These are phyloP conservation scores for Serinus canaria DNA, from an alignment of 2,113 vertebrate genomes.

Conservation along the genomic window DNA sequence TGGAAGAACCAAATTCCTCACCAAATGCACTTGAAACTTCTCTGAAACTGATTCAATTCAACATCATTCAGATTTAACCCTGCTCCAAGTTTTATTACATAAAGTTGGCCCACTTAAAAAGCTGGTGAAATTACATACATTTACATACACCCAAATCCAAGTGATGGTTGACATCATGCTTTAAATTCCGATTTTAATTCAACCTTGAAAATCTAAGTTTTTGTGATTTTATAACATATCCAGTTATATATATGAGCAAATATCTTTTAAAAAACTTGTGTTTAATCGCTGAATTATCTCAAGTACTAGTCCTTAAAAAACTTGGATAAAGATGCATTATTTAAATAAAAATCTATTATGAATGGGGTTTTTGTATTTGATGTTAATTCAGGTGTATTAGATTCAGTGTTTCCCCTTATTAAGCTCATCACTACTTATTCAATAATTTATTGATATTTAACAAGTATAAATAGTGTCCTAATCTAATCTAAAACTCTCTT, in stretches of 20 bases:
- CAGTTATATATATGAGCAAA: not conserved
- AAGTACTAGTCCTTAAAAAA: not conserved
- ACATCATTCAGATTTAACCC: not conserved
- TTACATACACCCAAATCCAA: not conserved
- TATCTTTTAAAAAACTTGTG: rapidly evolving
- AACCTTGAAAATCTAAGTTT: not conserved
- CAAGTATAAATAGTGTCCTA: not conserved
- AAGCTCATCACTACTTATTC: not conserved
- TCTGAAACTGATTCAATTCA: not conserved
- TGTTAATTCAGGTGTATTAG: not conserved
- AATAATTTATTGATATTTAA: constrained; percentile 17
- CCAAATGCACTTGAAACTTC: not conserved
- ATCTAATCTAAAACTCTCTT: not conserved
- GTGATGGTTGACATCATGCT: rapidly evolving
- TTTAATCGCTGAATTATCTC: not conserved
- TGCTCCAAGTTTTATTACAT: not conserved
- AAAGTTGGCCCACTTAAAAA: not conserved
- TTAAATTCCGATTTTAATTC: not conserved
- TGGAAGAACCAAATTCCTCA: not conserved
- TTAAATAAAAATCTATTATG: not conserved
- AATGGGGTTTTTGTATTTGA: not conserved
- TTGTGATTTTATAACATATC: not conserved
- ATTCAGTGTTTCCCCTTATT: not conserved
- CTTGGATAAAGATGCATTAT: not conserved
- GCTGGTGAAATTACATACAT: not conserved